Base-by-base conservation (phyloP, 2,113 vertebrate genomes). In the Leptobrachium leishanense region DNA sequence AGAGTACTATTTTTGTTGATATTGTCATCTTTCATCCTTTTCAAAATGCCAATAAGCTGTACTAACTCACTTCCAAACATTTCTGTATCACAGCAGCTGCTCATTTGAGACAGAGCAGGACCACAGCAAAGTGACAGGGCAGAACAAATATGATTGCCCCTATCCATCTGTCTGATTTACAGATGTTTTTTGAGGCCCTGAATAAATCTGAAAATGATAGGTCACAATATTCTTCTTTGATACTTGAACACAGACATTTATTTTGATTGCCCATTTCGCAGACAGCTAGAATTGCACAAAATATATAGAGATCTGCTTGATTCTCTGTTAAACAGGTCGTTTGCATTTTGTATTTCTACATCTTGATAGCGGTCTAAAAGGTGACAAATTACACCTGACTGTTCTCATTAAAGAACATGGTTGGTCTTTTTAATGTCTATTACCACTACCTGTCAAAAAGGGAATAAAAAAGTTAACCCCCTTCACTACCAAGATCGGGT, bases 361-460 rank as follows among this genome's bases (percentile, higher is more conserved):
- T 31, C 20, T 31, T 31, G 20, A 31, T 31, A 31, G 20, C 20
- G 20, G 20, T 31, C 20, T 31, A 31, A 31, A 31, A 31, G 20
- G 20, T 31, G 20, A 31, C 20, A 31, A 31, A 31, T 31, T 31
- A 31, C 20, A 31, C 7, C n/a, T 63, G 1, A 46, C 73, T 8
- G 43, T 75, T 50, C 40, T 13, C 46, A 3, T 64, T 2, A 69
- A 69, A 69, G 43, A 69, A 69, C 43, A 20, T 69, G 39, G 10
- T 42, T 41, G 67, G 3, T 65, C n/a, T n/a, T 74, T 12, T 62
- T 62, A 42, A 74, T 74, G 20, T 43, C 63, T 74, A 64, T 50
- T 39, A 50, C 64, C 6, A n/a, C 20, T 75, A 31, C 12, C 6
- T 46, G 55, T 5, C 57, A 39, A 50, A 50, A 31, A 11, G 57